A percentile compares a stretch with the other conserved stretches of the same genome.
Conservation (phyloP, 2,797 vertebrate genomes). For the Notolepis coatsorum region DNA sequence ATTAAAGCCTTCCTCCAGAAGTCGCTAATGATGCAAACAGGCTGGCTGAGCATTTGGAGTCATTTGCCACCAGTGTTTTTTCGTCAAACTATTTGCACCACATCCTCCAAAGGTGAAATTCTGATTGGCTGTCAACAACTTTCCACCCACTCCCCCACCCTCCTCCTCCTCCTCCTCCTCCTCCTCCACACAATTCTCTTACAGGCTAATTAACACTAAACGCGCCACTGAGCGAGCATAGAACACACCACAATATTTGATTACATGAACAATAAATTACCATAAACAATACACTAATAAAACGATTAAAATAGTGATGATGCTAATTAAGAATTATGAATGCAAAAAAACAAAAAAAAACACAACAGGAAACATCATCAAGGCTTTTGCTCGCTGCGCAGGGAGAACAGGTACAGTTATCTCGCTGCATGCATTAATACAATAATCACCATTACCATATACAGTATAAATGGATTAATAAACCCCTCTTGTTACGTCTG, state of each 20-base stretch:
- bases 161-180: not conserved
- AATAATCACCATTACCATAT: constrained; percentile 23
- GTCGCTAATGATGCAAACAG: constrained; percentile 65
- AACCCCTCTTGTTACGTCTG: constrained; percentile 5
- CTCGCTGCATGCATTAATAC: constrained; percentile 26
- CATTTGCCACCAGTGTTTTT: constrained; percentile 70
- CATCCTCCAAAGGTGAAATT: constrained; percentile 71
- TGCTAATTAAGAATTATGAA: constrained; percentile 78
- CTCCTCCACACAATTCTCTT: constrained; percentile 64
- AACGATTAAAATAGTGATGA: constrained; percentile 66
- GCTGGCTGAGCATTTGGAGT: constrained; percentile 61
- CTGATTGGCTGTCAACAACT: constrained; percentile 85
- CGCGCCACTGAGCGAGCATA: constrained; percentile 74
- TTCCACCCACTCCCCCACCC: constrained; percentile 61
- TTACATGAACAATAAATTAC: constrained; percentile 85
- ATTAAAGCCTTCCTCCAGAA: constrained; percentile 51
- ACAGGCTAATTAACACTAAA: constrained; percentile 81
- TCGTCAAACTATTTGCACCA: constrained; percentile 67
- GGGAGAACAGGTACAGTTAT: constrained; percentile 52
- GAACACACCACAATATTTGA: constrained; percentile 81
- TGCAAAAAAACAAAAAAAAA: too few relatives aligned
- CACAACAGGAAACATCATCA: too few relatives aligned
- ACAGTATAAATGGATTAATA: constrained; percentile 1
- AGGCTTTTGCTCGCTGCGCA: constrained; percentile 9
- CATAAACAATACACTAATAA: constrained; percentile 77